A percentile compares a stretch with the other conserved stretches of the same genome.
phyloP scores from a whole-genome alignment of 2,113 vertebrate species.

The Dipodomys spectabilis region DNA sequence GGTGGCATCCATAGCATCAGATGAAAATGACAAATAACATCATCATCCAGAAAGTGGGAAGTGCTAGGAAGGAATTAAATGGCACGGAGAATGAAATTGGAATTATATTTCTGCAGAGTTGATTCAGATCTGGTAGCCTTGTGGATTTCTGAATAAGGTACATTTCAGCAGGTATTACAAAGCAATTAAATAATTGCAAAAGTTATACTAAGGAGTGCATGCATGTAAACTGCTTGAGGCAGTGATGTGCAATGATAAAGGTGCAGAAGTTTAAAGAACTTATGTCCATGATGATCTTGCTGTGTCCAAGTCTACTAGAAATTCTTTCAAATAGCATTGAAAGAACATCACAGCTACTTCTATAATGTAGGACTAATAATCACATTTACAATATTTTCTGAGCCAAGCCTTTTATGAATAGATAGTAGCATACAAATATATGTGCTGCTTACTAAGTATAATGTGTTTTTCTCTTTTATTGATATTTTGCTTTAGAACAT shows the following conservation, averaged over 20 bases:
- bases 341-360: neutral
- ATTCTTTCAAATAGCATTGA: neutral
- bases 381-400: neutral
- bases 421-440: neutral
- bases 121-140: neutral
- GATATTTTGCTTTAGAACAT: neutral
- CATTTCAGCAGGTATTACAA: neutral
- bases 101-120: neutral
- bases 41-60: neutral
- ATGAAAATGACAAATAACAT: neutral
- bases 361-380: neutral
- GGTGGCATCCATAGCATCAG: neutral
- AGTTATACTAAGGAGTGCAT: neutral
- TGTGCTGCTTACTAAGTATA: neutral
- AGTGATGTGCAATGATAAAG: neutral
- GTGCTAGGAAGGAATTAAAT: neutral
- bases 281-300: neutral
- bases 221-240: neutral
- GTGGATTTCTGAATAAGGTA: neutral
- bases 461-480: neutral
- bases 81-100: neutral
- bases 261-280: neutral
- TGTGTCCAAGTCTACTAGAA: neutral
- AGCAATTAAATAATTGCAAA: neutral
- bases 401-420: neutral